Conservation (phyloP, 1,140 invertebrate species). For the Leptinotarsa lineolata region DNA sequence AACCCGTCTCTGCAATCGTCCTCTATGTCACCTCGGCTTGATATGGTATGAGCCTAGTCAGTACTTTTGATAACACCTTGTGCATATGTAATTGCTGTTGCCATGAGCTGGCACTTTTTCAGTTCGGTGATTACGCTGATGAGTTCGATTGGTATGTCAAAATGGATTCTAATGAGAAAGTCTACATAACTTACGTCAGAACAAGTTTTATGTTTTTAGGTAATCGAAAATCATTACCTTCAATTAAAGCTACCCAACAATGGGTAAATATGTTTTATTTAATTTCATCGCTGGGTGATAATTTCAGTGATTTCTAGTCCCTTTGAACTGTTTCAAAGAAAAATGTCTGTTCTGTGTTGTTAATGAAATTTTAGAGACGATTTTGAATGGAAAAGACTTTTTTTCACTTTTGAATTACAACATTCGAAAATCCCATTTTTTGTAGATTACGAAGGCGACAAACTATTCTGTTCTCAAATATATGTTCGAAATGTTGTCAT, state of each 20-base stretch:
- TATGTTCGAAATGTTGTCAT: too few species aligned
- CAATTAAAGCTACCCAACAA: background rate
- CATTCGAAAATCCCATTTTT: too few species aligned
- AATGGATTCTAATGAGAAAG: background rate
- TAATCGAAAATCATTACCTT: background rate
- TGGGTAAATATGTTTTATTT: too few species aligned
- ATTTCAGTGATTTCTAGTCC: too few species aligned
- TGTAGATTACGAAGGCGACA: too few species aligned
- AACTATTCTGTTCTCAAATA: too few species aligned
- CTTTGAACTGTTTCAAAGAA: too few species aligned
- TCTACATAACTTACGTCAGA: background rate
- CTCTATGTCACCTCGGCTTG: background rate
- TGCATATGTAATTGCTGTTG: background rate
- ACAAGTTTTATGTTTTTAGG: background rate
- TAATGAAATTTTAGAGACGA: too few species aligned
- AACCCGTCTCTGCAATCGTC: background rate
- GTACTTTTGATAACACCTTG: slow-evolving; percentile 4
- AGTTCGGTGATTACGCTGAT: background rate
- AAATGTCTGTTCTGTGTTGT: too few species aligned
- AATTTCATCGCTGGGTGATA: too few species aligned
- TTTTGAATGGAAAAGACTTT: too few species aligned
- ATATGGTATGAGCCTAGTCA: background rate
- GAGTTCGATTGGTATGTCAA: background rate
- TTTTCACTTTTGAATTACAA: too few species aligned
- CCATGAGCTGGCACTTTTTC: background rate